Percentiles rank a stretch among this genome's conserved stretches.
Conservation (phyloP, 2,113 vertebrate species). For the Macquaria ambigua region DNA sequence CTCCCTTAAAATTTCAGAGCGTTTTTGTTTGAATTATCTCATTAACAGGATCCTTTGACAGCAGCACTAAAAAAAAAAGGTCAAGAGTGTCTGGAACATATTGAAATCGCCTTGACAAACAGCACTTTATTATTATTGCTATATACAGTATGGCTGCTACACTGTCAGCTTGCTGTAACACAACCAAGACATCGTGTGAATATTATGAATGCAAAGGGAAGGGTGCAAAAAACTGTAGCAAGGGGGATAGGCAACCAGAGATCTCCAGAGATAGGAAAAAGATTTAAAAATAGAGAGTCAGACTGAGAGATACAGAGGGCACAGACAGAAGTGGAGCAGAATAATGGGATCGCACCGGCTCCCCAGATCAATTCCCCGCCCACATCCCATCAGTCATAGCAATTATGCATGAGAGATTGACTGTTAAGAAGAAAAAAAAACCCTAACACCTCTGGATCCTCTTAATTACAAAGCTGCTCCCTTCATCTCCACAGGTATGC, state of each 20-base stretch:
- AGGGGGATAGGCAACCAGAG: background rate
- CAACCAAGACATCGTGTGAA: background rate
- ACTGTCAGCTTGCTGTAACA: background rate
- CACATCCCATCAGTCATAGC: conserved; percentile 74
- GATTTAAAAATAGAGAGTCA: conserved; percentile 27
- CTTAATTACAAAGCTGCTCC: conserved; percentile 64
- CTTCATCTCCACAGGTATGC: conserved; percentile 31
- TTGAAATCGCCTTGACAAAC: background rate
- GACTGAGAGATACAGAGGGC: background rate
- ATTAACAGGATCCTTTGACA: background rate
- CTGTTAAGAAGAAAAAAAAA: conserved; percentile 57
- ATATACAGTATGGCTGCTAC: background rate
- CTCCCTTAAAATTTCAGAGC: no score
- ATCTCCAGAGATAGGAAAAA: conserved; percentile 21
- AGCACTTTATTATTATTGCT: no score
- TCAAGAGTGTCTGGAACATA: background rate
- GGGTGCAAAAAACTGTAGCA: background rate
- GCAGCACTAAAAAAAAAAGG: background rate
- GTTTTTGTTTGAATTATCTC: background rate
- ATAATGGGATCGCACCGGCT: conserved; percentile 67
- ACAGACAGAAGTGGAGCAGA: conserved; percentile 69
- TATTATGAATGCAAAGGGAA: conserved; percentile 5
- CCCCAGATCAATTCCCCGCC: conserved; percentile 72
- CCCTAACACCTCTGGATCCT: conserved; percentile 4
- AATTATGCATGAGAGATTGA: conserved; percentile 74